Conservation (phyloP, 2,888 invertebrate genomes). For the Tenodera sinensis region DNA sequence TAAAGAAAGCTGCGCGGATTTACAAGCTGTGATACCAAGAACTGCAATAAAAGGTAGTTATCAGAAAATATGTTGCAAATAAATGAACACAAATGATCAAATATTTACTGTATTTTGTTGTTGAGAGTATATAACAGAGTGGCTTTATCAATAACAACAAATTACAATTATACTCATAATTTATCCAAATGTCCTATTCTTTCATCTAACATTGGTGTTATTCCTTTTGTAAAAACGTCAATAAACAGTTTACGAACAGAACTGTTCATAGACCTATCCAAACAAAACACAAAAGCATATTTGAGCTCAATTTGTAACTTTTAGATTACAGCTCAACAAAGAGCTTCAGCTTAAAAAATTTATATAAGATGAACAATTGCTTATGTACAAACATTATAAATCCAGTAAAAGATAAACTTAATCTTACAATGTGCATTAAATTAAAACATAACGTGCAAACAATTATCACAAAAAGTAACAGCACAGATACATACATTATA, state of each 20-base stretch:
- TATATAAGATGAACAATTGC: not conserved
- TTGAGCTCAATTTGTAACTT: not conserved
- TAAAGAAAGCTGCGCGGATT: no score
- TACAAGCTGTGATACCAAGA: no score
- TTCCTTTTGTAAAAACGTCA: not conserved
- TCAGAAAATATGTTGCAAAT: not conserved
- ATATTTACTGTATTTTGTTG: not conserved
- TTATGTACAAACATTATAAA: not conserved
- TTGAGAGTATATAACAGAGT: not conserved
- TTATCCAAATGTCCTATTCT: not conserved
- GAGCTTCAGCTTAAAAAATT: not conserved
- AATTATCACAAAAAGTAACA: not conserved
- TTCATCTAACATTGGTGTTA: not conserved
- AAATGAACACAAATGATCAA: not conserved
- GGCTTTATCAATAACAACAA: not conserved
- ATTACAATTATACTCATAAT: not conserved
- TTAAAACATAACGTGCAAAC: not conserved
- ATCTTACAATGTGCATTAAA: not conserved
- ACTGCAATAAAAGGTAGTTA: no score
- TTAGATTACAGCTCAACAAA: not conserved
- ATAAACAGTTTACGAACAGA: not conserved
- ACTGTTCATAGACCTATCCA: not conserved
- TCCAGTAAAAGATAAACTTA: not conserved
- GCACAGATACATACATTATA: not conserved
- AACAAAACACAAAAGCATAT: not conserved